Conservation (phyloP, 2,797 vertebrate genomes). For the Atherinosoma microstoma region DNA sequence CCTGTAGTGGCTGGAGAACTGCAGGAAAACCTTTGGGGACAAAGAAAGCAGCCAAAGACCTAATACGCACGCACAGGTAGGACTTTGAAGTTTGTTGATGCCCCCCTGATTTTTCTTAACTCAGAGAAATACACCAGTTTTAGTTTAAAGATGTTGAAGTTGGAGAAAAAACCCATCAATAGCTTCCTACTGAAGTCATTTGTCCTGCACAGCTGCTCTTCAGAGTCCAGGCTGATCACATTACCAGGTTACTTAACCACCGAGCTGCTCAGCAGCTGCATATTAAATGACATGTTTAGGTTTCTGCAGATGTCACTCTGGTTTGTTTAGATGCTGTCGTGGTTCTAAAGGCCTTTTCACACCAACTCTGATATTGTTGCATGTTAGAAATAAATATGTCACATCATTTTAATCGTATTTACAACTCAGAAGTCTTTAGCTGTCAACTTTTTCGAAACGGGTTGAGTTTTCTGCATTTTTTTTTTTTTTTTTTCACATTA, state of each 20-base stretch:
- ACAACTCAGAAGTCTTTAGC: background rate
- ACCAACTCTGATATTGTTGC: background rate
- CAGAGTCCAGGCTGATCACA: background rate
- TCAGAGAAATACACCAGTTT: background rate
- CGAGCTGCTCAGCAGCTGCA: background rate
- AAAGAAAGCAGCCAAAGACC: conserved; percentile 86
- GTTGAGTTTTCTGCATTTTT: background rate
- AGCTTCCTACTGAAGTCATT: no score
- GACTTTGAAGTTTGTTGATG: conserved; percentile 2
- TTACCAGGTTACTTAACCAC: background rate
- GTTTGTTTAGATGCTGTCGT: background rate
- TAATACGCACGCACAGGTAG: conserved; percentile 91
- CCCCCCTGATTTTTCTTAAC: background rate
- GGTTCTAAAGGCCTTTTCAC: background rate
- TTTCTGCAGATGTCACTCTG: background rate
- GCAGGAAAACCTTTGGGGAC: conserved; percentile 94
- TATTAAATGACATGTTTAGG: background rate
- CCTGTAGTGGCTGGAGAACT: conserved; percentile 95
- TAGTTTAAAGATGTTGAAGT: background rate
- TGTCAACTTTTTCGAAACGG: background rate
- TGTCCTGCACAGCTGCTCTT: no score
- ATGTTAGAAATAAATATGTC: background rate
- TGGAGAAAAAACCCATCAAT: no score
- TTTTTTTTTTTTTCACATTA: no score
- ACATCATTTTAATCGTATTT: background rate